A percentile compares a stretch with the other conserved stretches of the same genome.
Evolutionary conservation across 2,888 invertebrate species (phyloP).

Genomic region (Pelosia muscerda): DNA sequence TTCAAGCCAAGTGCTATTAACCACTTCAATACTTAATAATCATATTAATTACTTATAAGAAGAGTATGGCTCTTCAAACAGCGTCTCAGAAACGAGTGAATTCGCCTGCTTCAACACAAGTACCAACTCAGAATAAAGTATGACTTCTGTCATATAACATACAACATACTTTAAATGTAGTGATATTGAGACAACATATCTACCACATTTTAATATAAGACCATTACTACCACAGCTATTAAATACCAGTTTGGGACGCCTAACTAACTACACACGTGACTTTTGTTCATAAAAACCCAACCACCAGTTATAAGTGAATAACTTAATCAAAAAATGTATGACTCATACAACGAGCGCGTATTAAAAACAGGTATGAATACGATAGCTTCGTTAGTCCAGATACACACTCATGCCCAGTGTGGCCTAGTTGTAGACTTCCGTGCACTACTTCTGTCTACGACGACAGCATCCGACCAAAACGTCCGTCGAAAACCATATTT

Average conservation of each 20-base stretch:
- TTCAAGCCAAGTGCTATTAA: not conserved
- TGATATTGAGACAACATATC: not conserved
- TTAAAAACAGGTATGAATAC: slow-evolving; percentile 1
- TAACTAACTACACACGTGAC: not conserved
- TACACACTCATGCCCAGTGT: slow-evolving; percentile 41
- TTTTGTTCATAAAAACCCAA: not conserved
- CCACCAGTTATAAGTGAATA: not conserved
- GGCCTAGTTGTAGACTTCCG: slow-evolving; percentile 52
- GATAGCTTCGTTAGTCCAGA: slow-evolving; percentile 39
- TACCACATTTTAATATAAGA: not conserved
- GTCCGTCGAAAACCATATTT: slow-evolving; percentile 10
- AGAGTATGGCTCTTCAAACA: not conserved
- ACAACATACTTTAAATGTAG: not conserved
- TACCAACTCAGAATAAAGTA: not conserved
- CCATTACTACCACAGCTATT: not conserved
- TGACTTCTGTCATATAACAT: not conserved
- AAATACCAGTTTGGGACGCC: not conserved
- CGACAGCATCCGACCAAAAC: slow-evolving; percentile 27
- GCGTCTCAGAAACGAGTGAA: not conserved
- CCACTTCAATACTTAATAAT: no score
- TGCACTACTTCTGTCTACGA: slow-evolving; percentile 51
- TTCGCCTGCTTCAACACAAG: not conserved
- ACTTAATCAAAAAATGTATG: not conserved
- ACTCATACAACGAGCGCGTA: not conserved
- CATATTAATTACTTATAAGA: no score